Evolutionary conservation across 2,888 invertebrate species (phyloP).

Genomic region (Cheilosia scutellata): DNA sequence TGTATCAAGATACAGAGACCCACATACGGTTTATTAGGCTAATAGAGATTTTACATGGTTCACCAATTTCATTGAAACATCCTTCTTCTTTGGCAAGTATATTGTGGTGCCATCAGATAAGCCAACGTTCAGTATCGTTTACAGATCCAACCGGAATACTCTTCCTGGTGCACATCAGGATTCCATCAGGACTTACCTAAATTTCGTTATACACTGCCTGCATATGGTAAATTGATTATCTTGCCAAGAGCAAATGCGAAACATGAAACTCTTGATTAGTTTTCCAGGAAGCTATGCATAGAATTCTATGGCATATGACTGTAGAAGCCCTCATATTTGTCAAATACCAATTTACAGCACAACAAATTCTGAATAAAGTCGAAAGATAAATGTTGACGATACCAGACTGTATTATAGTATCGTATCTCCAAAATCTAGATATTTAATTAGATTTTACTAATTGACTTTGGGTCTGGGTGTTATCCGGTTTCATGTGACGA

Average conservation of each 20-base stretch:
- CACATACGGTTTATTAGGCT: background rate
- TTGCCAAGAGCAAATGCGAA: constrained; percentile 38
- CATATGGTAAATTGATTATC: constrained; percentile 53
- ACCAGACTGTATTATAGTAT: constrained; percentile 2
- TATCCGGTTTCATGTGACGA: background rate
- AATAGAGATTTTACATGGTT: background rate
- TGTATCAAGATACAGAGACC: background rate
- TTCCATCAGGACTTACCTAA: background rate
- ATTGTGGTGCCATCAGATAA: constrained; percentile 20
- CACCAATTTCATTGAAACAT: background rate
- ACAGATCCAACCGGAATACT: background rate
- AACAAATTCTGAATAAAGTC: constrained; percentile 3
- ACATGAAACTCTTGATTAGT: constrained; percentile 56
- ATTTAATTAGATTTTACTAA: constrained; percentile 59
- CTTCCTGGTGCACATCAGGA: background rate
- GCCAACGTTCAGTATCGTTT: background rate
- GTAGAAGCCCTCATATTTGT: background rate
- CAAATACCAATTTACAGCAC: background rate
- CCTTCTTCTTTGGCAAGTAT: constrained; percentile 11
- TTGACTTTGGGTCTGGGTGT: constrained; percentile 36
- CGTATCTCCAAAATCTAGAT: constrained; percentile 35
- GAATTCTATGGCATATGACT: constrained; percentile 3
- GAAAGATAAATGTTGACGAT: constrained; percentile 2
- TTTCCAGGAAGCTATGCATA: background rate
- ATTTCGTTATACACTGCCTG: background rate